These are phyloP conservation scores for Mechanitis mazaeus DNA, from an alignment of 2,888 invertebrate genomes.

Conservation along the genomic window DNA sequence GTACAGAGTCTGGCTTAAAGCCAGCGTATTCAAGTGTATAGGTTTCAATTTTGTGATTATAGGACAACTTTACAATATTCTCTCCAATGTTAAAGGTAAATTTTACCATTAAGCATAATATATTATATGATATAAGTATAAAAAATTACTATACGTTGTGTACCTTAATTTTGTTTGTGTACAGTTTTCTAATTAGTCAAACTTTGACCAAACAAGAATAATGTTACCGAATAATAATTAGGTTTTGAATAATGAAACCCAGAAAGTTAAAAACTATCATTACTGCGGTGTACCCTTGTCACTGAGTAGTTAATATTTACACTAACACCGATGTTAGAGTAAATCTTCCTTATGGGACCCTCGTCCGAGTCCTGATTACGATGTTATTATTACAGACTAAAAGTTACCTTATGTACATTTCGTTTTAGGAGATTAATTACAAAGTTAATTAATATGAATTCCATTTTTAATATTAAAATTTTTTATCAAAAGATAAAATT, in stretches of 20 bases:
- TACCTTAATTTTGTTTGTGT: background rate
- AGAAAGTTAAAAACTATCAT: constrained; percentile 29
- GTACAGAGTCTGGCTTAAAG: background rate
- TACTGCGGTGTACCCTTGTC: constrained; percentile 38
- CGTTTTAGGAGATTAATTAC: background rate
- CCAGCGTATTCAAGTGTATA: background rate
- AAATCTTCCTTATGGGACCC: constrained; percentile 42
- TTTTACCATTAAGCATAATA: too few relatives aligned
- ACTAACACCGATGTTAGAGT: constrained; percentile 36
- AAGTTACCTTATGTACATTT: constrained; percentile 21
- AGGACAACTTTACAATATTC: background rate
- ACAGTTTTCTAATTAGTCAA: background rate
- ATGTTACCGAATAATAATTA: constrained; percentile 4
- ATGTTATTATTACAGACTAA: constrained; percentile 28
- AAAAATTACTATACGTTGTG: too few relatives aligned
- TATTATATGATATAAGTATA: too few relatives aligned
- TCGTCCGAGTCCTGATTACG: constrained; percentile 33
- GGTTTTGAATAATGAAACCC: constrained; percentile 8
- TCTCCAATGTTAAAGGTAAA: background rate
- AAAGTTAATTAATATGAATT: too few relatives aligned
- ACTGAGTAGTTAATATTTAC: constrained; percentile 48
- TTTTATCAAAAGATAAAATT: too few relatives aligned
- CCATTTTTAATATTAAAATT: too few relatives aligned
- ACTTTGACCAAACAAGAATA: background rate
- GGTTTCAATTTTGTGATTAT: background rate